phyloP scores from a whole-genome alignment of 1,140 invertebrate genomes.

The Drosophila sp. region DNA sequence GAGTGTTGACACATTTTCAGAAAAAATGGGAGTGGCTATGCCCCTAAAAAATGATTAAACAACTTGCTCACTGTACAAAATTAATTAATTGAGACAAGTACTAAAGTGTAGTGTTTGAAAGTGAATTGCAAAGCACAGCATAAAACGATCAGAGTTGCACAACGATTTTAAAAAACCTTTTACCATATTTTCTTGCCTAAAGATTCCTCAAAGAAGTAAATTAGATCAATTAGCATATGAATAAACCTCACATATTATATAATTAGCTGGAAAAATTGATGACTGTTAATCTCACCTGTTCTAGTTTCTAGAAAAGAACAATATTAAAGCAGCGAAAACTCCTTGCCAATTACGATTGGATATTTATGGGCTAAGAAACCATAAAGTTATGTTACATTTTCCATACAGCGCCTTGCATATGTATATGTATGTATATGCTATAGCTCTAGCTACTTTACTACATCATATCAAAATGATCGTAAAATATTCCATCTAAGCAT shows the following conservation, averaged over 20 bases:
- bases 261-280: neutral
- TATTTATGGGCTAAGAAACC: neutral
- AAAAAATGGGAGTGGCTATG: no score
- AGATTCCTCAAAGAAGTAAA: no score
- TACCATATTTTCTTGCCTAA: no score
- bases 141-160: no score
- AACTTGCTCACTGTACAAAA: no score
- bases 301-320: neutral
- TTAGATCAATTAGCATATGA: no score
- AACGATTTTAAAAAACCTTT: no score
- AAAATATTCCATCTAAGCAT: constrained; percentile 46
- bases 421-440: constrained; percentile 20
- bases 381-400: constrained; percentile 56
- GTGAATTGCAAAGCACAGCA: no score
- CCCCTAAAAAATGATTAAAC: no score
- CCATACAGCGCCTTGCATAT: constrained; percentile 25
- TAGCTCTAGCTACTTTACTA: constrained; percentile 45
- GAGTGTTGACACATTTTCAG: no score
- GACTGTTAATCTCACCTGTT: neutral
- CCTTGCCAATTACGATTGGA: neutral
- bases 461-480: constrained; percentile 42
- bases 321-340: neutral
- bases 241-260: neutral
- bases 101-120: no score
- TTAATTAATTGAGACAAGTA: no score